Percentiles rank a stretch among this genome's conserved stretches.
These are phyloP conservation scores for Cyprinella venusta DNA, from an alignment of 2,797 vertebrate species.

Conservation along the genomic window DNA sequence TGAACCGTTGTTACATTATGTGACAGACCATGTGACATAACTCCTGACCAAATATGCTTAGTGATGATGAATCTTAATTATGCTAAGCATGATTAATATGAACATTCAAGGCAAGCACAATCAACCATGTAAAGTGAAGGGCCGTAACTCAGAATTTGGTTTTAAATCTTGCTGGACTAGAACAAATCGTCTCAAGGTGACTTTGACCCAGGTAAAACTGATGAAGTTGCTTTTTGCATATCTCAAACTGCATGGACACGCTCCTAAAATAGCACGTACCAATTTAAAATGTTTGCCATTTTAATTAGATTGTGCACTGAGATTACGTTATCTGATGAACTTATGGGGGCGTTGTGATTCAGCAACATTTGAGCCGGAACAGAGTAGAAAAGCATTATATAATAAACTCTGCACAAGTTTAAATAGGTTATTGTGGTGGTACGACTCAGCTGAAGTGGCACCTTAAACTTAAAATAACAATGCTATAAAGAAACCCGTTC, in stretches of 20 bases:
- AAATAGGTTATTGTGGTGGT: conserved; percentile 8
- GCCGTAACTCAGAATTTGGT: conserved; percentile 43
- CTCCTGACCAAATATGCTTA: conserved; percentile 10
- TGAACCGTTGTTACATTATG: conserved; percentile 12
- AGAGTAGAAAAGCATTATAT: conserved; percentile 18
- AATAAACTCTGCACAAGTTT: conserved; percentile 5
- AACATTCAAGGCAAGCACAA: conserved; percentile 5
- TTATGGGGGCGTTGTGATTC: conserved; percentile 6
- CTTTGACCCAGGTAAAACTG: conserved; percentile 36
- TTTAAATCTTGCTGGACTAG: conserved; percentile 35
- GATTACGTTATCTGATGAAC: conserved; percentile 48
- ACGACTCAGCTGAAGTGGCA: background rate
- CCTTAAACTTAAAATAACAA: background rate
- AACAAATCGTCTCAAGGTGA: conserved; percentile 44
- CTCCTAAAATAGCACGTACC: conserved; percentile 31
- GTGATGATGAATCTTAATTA: conserved; percentile 38
- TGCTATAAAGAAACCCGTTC: background rate
- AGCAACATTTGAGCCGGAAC: conserved; percentile 21
- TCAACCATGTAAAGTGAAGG: conserved; percentile 29
- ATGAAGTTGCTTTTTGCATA: conserved; percentile 46
- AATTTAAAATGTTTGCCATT: conserved; percentile 52
- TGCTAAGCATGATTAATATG: conserved; percentile 6
- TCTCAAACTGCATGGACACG: conserved; percentile 23
- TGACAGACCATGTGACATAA: conserved; percentile 9
- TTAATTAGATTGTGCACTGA: conserved; percentile 46